These are phyloP conservation scores for Hylia prasina DNA, from an alignment of 2,113 vertebrate species.

Conservation along the genomic window DNA sequence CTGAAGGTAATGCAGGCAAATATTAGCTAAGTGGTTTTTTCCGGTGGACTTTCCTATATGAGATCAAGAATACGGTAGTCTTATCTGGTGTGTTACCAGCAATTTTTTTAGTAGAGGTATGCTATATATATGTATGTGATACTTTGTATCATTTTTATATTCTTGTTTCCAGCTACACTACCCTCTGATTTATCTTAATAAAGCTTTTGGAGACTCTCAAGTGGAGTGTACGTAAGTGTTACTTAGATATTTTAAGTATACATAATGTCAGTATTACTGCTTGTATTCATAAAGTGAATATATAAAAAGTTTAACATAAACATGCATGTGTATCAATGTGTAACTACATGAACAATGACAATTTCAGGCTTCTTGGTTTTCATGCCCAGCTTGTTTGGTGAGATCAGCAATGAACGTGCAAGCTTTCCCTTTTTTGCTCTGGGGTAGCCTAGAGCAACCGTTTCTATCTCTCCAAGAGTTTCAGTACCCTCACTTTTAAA, in stretches of 20 bases:
- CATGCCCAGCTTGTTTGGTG: background rate
- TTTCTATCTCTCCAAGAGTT: background rate
- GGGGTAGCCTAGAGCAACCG: background rate
- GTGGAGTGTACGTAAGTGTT: background rate
- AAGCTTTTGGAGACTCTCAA: background rate
- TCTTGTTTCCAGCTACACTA: background rate
- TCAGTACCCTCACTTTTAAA: background rate
- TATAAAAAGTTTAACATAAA: background rate
- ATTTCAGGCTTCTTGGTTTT: background rate
- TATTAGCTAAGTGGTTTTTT: background rate
- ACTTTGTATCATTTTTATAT: background rate
- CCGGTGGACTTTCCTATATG: background rate
- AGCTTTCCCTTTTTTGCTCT: background rate
- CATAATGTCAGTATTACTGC: background rate
- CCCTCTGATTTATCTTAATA: background rate
- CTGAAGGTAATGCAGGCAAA: background rate
- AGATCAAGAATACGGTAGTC: background rate
- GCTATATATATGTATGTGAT: background rate
- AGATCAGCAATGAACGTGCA: background rate
- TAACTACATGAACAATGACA: background rate
- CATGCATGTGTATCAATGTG: background rate
- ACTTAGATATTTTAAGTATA: background rate
- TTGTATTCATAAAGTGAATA: background rate
- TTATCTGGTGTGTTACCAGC: background rate
- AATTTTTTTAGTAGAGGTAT: background rate